Percentiles rank a stretch among this genome's conserved stretches.
These are phyloP conservation scores for Hermetia illucens DNA, from an alignment of 1,140 invertebrate genomes.

Conservation along the genomic window DNA sequence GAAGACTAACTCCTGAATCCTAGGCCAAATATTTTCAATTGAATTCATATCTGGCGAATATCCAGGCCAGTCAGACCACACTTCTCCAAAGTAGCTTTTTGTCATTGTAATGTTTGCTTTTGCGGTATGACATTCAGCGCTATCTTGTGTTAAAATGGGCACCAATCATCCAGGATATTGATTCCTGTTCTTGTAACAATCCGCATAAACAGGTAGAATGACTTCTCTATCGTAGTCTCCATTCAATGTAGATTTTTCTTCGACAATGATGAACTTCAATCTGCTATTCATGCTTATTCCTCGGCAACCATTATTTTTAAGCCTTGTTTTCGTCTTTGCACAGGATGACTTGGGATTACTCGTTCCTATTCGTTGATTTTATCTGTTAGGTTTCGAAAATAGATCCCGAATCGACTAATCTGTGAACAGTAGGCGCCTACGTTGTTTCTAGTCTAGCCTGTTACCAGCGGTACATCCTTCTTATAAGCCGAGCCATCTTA, in stretches of 20 bases:
- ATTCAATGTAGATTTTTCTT: neutral
- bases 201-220: neutral
- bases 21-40: constrained; percentile 17
- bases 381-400: neutral
- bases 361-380: neutral
- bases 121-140: neutral
- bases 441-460: no score
- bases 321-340: neutral
- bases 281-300: neutral
- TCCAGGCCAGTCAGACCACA: constrained; percentile 16
- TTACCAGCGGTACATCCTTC: no score
- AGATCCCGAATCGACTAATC: neutral
- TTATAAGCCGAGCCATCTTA: no score
- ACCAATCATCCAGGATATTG: neutral
- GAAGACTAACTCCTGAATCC: neutral
- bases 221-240: neutral
- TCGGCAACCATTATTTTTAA: neutral
- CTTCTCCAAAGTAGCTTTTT: neutral
- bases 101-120: neutral
- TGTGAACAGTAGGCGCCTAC: neutral
- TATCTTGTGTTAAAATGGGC: neutral
- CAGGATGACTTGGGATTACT: neutral
- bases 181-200: neutral
- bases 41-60: constrained; percentile 27
- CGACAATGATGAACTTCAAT: neutral